phyloP scores from a whole-genome alignment of 2,797 vertebrate genomes.

The Lates japonicus region DNA sequence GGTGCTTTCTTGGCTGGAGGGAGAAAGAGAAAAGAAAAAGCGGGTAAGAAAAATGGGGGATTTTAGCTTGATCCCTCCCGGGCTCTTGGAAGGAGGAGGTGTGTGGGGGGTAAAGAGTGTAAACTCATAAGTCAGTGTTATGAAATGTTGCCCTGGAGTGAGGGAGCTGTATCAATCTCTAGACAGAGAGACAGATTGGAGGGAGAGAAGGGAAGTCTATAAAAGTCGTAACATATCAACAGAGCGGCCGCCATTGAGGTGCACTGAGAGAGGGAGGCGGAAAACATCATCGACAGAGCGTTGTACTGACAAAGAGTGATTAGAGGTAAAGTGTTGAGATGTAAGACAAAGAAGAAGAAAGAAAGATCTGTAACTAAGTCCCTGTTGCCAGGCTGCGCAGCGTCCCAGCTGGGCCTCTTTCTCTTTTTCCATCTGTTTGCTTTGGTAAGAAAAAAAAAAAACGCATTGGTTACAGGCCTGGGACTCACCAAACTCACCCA shows the following conservation, averaged over 20 bases:
- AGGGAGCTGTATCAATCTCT: slow-evolving; percentile 34
- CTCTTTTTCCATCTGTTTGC: slow-evolving; percentile 60
- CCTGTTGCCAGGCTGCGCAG: slow-evolving; percentile 15
- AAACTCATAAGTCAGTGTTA: slow-evolving; percentile 61
- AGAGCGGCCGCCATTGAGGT: slow-evolving; percentile 24
- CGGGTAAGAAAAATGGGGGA: slow-evolving; percentile 27
- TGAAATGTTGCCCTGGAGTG: slow-evolving; percentile 56
- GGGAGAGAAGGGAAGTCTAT: slow-evolving; percentile 30
- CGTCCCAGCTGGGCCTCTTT: slow-evolving; percentile 36
- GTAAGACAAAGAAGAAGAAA: slow-evolving; percentile 45
- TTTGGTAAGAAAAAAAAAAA: slow-evolving; percentile 36
- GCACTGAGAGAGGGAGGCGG: slow-evolving; percentile 30
- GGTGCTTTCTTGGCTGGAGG: slow-evolving; percentile 93
- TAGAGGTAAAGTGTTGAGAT: slow-evolving; percentile 48
- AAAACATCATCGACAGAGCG: slow-evolving; percentile 19
- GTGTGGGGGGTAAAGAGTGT: slow-evolving; percentile 27
- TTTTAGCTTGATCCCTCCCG: slow-evolving; percentile 8
- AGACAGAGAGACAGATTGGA: slow-evolving; percentile 26
- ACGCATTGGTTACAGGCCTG: slow-evolving; percentile 46
- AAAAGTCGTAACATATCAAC: slow-evolving; percentile 38
- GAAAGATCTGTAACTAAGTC: slow-evolving; percentile 34
- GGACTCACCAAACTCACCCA: slow-evolving; percentile 62
- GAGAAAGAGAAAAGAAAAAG: slow-evolving; percentile 42
- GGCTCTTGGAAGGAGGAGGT: slow-evolving; percentile 6
- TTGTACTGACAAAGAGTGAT: slow-evolving; percentile 36